A percentile compares a stretch with the other conserved stretches of the same genome.
These are phyloP conservation scores for Incurvaria masculella DNA, from an alignment of 2,888 invertebrate genomes.

Conservation along the genomic window DNA sequence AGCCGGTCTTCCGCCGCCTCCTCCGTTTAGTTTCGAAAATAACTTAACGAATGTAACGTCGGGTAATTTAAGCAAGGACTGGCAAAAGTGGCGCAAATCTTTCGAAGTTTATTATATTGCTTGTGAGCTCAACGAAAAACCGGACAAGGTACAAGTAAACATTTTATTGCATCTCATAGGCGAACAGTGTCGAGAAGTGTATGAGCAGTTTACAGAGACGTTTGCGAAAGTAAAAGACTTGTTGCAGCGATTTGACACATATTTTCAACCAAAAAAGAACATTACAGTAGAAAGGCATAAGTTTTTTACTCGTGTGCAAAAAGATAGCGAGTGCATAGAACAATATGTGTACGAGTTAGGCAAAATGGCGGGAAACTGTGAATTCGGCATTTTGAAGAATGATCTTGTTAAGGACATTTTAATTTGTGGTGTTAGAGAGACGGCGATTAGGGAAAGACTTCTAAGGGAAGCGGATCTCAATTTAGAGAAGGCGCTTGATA, in stretches of 20 bases:
- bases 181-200: slow-evolving; percentile 13
- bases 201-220: slow-evolving; percentile 9
- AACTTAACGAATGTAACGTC: background rate
- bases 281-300: slow-evolving; percentile 15
- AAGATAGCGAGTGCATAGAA: slow-evolving; percentile 13
- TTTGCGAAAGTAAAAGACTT: slow-evolving; percentile 6
- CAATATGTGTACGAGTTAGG: background rate
- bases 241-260: slow-evolving; percentile 13
- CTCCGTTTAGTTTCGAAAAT: too few species aligned
- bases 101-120: slow-evolving; percentile 13
- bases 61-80: background rate
- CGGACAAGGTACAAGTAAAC: slow-evolving; percentile 9
- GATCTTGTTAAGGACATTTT: background rate
- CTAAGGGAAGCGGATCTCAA: background rate
- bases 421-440: too few species aligned
- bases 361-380: background rate
- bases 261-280: slow-evolving; percentile 15
- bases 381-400: background rate
- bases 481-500: background rate
- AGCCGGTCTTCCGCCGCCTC: too few species aligned
- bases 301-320: slow-evolving; percentile 15
- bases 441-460: background rate
- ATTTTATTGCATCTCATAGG: slow-evolving; percentile 15
- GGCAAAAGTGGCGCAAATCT: background rate
- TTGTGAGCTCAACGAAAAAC: slow-evolving; percentile 12